Evolutionary conservation across 2,113 vertebrate genomes (phyloP).

Genomic region (Apodemus speciosus): DNA sequence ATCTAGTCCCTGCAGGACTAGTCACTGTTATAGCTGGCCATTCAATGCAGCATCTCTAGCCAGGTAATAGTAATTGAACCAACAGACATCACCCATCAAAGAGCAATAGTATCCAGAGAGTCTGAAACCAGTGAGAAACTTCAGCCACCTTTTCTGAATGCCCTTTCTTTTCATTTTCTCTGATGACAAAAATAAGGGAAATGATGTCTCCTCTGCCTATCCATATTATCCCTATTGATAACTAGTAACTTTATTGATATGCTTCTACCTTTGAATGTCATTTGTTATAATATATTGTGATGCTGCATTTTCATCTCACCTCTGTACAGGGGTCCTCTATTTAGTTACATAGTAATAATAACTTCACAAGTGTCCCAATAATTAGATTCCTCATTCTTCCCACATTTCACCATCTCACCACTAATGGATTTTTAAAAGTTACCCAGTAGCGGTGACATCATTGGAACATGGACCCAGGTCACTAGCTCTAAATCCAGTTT

Average conservation of each 20-base stretch:
- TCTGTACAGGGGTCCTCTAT: not conserved
- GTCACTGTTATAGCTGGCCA: not conserved
- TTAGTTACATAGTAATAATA: conserved; percentile 4
- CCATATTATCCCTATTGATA: not conserved
- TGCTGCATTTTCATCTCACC: not conserved
- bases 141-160: not conserved
- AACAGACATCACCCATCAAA: not conserved
- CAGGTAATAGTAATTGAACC: too few species aligned
- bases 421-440: conserved; percentile 53
- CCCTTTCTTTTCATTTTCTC: not conserved
- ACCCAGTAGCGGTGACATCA: not conserved
- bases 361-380: conserved; percentile 1
- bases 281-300: not conserved
- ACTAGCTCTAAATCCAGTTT: conserved; percentile 42
- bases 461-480: not conserved
- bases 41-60: not conserved
- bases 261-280: not conserved
- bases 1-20: too few species aligned
- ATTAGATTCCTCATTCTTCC: conserved; percentile 48
- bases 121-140: not conserved
- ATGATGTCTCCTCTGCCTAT: not conserved
- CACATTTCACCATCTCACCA: not conserved
- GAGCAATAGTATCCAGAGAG: not conserved
- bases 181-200: not conserved
- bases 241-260: not conserved